Evolutionary conservation across 2,888 invertebrate genomes (phyloP), one percentile per base, ranked within the genome.

Genomic region (Sialis fuliginosa): DNA sequence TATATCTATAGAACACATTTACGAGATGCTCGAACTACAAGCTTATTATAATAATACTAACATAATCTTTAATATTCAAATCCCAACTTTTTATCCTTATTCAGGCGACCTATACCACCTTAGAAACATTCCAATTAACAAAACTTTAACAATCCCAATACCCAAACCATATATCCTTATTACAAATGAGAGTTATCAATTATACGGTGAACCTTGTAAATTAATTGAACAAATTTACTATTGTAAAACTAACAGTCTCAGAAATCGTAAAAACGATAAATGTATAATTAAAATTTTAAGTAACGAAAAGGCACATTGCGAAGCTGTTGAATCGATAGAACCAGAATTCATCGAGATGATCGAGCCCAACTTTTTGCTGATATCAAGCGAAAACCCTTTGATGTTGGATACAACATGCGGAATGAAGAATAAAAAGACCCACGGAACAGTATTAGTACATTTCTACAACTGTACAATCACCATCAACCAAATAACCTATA

Each of bases 11-110:
- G 31, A 42, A 42, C 32, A 42, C 2, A 13, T 42, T n/a, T 42
- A 42, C 12, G 40, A 40, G 4, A n/a, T 44, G 8, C 4, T 44
- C 31, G 33, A 22, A 22, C 10, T 44, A 33, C 6, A 44, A 33
- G 44, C 33, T 5, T 44, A 43, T 13, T 30, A 44, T 44, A 44
- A 44, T 22, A n/a, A 33, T n/a, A 44, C 44, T 22, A 33, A 33
- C 31, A 33, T 44, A 32, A 33, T 33, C n/a, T 33, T 44, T 44
- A 33, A 10, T 7, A 33, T 44, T 12, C 33, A 8, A 44, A 44
- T 44, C 4, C 22, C 22, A 22, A 22, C 2, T 22, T 22, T 22
- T 22, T 22, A 22, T 22, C 22, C 22, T 22, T 22, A 22, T 22
- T 22, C 22, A 22, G 22, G 22, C 4, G 22, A 22, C 22, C 22